Base-by-base conservation (phyloP, 2,888 invertebrate species). In the Melanotus villosus region DNA sequence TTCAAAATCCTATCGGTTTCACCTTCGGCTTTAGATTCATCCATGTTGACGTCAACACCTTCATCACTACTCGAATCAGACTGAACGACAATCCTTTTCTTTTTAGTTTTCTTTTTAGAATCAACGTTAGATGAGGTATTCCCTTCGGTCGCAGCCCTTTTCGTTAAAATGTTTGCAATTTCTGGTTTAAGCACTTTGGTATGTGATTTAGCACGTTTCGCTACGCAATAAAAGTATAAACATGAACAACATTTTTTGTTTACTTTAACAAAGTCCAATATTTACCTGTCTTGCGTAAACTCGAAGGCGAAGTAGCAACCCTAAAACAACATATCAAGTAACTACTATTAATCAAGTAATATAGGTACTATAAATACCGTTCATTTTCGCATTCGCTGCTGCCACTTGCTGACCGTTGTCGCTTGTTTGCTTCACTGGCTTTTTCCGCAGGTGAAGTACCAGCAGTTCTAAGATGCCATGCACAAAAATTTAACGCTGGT, bases 141-240 rank as follows among this genome's bases (percentile, higher is more conserved):
- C n/a, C n/a, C n/a, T n/a, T n/a, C n/a, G n/a, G n/a, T n/a, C n/a
- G n/a, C n/a, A n/a, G n/a, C n/a, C n/a, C n/a, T n/a, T 41, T 47
- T 45, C 14, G 23, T 10, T 21, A 62, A 19, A 54, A 54, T 30
- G 7, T 38, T 58, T 5, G 18, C 62, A 43, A 70, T 66, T 43
- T 71, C 62, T 1, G 73, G 59, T 34, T 67, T 71, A 16, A 64
- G 57, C 7, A 43, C 18, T 32, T 38, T 26, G 1, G 9, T 23
- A 12, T 63, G 26, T n/a, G 43, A 12, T 36, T 67, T 69, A 9
- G 58, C 57, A 18, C 65, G 56, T 38, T 73, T 72, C 16, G 65
- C 73, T 72, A 47, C 6, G n/a, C n/a, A 68, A 57, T 10, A 12
- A 32, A 26, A 34, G 34, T 18, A 56, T 1, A 23, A 41, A 23